A percentile compares a stretch with the other conserved stretches of the same genome.
phyloP scores from a whole-genome alignment of 2,113 vertebrate genomes.

The Sakesphorus luctuosus region DNA sequence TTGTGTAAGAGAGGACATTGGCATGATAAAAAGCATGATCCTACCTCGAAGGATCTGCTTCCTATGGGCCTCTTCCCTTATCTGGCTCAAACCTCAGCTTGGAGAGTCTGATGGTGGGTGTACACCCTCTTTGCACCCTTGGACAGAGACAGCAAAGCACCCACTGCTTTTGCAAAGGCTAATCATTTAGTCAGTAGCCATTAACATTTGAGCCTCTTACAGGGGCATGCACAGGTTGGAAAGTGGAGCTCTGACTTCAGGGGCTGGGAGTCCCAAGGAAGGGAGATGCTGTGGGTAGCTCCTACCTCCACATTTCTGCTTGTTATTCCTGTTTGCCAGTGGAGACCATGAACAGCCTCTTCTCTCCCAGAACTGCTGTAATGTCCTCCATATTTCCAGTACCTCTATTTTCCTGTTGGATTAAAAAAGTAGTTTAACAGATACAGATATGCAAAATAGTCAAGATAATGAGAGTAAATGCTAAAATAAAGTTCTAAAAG shows the following conservation, averaged over 20 bases:
- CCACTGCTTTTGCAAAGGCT: background rate
- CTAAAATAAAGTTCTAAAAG: background rate
- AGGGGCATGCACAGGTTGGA: background rate
- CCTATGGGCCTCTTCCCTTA: background rate
- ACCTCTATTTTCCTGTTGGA: background rate
- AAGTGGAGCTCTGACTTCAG: background rate
- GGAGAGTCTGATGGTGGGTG: background rate
- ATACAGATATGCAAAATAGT: background rate
- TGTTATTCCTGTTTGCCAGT: background rate
- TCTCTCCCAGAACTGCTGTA: background rate
- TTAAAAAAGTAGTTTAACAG: background rate
- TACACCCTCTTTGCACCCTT: too few species aligned
- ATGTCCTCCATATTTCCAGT: background rate
- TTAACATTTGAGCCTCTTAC: background rate
- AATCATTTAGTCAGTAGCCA: accelerated
- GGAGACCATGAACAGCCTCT: background rate
- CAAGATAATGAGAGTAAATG: background rate
- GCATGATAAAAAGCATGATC: background rate
- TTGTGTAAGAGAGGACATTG: background rate
- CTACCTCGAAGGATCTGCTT: background rate
- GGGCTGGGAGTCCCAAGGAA: background rate
- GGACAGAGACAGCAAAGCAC: background rate
- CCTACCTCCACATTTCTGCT: background rate
- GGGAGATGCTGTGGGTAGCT: background rate
- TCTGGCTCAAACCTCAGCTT: background rate